A percentile compares a stretch with the other conserved stretches of the same genome.
These are phyloP conservation scores for Nasonovia ribisnigri DNA, from an alignment of 2,888 invertebrate species.

Conservation along the genomic window DNA sequence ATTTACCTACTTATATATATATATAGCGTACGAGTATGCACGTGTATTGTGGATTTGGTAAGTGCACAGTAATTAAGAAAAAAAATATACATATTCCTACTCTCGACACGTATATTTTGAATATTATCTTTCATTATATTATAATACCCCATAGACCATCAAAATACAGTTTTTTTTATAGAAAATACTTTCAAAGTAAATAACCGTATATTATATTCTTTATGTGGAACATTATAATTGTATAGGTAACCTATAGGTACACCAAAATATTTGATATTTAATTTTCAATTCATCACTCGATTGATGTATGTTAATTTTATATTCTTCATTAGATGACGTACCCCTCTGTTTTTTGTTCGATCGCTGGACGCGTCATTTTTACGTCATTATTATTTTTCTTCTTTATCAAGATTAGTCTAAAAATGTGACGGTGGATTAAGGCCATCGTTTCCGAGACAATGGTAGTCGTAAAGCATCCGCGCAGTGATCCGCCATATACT, in stretches of 20 bases:
- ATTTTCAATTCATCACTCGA: slow-evolving; percentile 7
- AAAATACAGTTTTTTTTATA: not conserved
- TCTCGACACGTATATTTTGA: not conserved
- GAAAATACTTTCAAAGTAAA: not conserved
- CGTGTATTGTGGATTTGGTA: not conserved
- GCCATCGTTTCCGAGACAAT: slow-evolving; percentile 30
- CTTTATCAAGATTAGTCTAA: slow-evolving; percentile 2
- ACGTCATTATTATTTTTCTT: slow-evolving; percentile 23
- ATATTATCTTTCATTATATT: not conserved
- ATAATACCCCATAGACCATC: not conserved
- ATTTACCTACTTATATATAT: not conserved
- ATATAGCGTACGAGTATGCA: not conserved
- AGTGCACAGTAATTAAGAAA: not conserved
- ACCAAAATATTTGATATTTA: not conserved
- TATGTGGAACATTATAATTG: not conserved
- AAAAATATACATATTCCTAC: not conserved
- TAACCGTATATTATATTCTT: not conserved
- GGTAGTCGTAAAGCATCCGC: not conserved
- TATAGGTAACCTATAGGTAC: not conserved
- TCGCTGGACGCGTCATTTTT: not conserved
- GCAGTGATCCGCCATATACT: not conserved
- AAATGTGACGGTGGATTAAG: slow-evolving; percentile 36
- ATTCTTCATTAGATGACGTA: not conserved
- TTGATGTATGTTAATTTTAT: not conserved
- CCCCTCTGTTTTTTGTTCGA: not conserved